A percentile compares a stretch with the other conserved stretches of the same genome.
These are phyloP conservation scores for Dasyornis broadbenti DNA, from an alignment of 2,113 vertebrate species.

Conservation along the genomic window DNA sequence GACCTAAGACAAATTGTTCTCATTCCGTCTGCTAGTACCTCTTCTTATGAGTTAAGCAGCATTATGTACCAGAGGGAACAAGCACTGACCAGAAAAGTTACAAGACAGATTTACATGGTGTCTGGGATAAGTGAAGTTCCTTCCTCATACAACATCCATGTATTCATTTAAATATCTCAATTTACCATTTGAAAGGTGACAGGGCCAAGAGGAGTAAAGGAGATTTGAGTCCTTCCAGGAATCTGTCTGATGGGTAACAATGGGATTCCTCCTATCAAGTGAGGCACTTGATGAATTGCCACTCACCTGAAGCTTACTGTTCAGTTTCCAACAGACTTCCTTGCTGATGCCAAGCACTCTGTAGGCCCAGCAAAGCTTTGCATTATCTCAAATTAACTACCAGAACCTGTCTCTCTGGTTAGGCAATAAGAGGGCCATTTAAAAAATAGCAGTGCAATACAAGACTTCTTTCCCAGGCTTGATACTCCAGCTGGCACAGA, in stretches of 20 bases:
- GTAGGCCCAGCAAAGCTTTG: neutral
- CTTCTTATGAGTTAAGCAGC: neutral
- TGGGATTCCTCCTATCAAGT: neutral
- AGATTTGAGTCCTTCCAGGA: neutral
- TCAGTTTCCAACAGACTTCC: neutral
- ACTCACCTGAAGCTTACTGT: neutral
- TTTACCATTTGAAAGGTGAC: neutral
- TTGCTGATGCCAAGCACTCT: neutral
- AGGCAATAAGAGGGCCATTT: neutral
- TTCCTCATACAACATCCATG: neutral
- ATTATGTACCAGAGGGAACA: neutral
- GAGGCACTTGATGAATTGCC: neutral
- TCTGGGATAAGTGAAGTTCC: neutral
- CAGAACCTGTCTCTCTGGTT: neutral
- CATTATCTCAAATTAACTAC: neutral
- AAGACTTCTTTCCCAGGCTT: neutral
- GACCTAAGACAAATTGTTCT: neutral
- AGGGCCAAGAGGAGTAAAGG: neutral
- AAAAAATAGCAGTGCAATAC: neutral
- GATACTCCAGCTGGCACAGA: neutral
- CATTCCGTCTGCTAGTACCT: neutral
- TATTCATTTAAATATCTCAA: neutral
- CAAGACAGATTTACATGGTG: neutral
- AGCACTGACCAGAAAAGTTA: neutral
- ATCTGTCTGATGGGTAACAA: accelerated